A percentile compares a stretch with the other conserved stretches of the same genome.
phyloP scores from a whole-genome alignment of 1,140 invertebrate species.

The Bicyclus anynana region DNA sequence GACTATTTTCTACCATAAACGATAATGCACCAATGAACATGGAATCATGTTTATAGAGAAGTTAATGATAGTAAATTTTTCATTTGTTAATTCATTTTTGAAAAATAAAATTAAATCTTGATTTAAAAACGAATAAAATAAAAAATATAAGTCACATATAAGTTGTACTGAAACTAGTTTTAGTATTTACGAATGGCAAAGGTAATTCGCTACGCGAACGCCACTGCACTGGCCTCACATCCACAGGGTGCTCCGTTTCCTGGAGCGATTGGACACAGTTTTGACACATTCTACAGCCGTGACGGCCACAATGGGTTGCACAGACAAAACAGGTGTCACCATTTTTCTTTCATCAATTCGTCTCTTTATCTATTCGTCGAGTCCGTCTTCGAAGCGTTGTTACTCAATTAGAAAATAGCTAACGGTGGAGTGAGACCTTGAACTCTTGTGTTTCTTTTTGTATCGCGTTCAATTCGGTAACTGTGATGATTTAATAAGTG shows the following conservation, averaged over 20 bases:
- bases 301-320: conserved; percentile 20
- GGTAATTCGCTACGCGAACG: too few species aligned
- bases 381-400: not conserved
- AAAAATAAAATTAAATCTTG: too few species aligned
- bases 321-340: not conserved
- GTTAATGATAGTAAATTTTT: too few species aligned
- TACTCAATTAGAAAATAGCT: conserved; percentile 19
- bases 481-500: not conserved
- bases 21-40: too few species aligned
- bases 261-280: conserved; percentile 20
- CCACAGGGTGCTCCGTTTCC: conserved; percentile 8
- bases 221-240: not conserved
- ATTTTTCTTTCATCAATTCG: conserved; percentile 12
- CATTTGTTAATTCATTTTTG: too few species aligned
- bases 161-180: too few species aligned
- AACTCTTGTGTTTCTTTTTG: not conserved
- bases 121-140: too few species aligned
- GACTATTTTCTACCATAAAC: too few species aligned
- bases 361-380: not conserved
- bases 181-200: too few species aligned
- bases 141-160: too few species aligned
- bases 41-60: too few species aligned
- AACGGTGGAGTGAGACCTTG: not conserved
- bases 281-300: conserved; percentile 12
- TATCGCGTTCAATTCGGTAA: not conserved